Percentiles rank a stretch among this genome's conserved stretches.
Evolutionary conservation across 2,888 invertebrate genomes (phyloP).

Genomic region (Anagyrus pseudococci): DNA sequence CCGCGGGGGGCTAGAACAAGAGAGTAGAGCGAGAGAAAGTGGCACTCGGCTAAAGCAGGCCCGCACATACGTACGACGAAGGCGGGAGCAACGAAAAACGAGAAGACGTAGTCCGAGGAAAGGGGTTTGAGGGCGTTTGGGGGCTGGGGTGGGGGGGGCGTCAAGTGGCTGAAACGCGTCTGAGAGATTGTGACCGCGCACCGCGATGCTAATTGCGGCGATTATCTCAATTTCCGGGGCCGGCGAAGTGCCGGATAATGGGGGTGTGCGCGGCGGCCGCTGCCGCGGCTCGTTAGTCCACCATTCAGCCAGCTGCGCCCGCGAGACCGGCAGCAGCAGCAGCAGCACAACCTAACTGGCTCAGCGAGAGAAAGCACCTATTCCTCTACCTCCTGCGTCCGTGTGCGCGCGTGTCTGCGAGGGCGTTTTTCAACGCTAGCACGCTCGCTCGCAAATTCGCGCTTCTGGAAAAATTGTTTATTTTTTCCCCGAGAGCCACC

Average conservation of each 20-base stretch:
- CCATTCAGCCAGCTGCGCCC: slow-evolving; percentile 17
- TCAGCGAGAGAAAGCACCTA: too few relatives aligned
- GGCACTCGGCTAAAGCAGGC: background rate
- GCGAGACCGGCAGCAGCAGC: too few relatives aligned
- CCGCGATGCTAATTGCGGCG: slow-evolving; percentile 38
- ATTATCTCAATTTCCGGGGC: slow-evolving; percentile 40
- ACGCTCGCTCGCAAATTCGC: too few relatives aligned
- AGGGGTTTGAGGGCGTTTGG: too few relatives aligned
- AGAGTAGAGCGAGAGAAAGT: slow-evolving; percentile 11
- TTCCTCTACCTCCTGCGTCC: too few relatives aligned
- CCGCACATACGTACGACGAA: background rate
- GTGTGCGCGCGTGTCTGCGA: too few relatives aligned
- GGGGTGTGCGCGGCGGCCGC: background rate
- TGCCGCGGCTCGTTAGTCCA: slow-evolving; percentile 22
- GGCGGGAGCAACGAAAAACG: background rate
- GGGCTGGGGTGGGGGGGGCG: too few relatives aligned
- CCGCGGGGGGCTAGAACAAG: background rate
- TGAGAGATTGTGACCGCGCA: slow-evolving; percentile 32
- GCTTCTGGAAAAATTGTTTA: too few relatives aligned
- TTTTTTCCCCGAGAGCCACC: too few relatives aligned
- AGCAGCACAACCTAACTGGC: too few relatives aligned
- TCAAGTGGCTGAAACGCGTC: slow-evolving; percentile 18
- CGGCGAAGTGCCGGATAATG: slow-evolving; percentile 32
- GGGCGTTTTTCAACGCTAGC: too few relatives aligned
- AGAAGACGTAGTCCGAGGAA: too few relatives aligned